These are phyloP conservation scores for Sceloporus undulatus DNA, from an alignment of 2,113 vertebrate species.

Conservation along the genomic window DNA sequence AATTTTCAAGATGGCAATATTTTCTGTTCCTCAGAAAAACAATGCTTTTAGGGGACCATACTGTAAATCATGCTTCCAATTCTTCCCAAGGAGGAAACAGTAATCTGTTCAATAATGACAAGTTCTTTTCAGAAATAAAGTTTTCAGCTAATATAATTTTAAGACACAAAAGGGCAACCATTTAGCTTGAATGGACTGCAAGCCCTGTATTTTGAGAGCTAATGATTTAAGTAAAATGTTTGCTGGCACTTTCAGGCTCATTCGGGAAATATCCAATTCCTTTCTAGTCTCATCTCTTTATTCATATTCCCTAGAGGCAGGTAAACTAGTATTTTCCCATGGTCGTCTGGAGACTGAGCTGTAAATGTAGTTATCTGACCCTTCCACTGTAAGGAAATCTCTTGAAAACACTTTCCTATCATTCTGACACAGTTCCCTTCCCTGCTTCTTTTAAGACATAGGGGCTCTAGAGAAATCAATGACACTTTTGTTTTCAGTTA, in stretches of 20 bases:
- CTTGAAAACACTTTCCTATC: constrained; percentile 15
- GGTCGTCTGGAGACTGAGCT: constrained; percentile 43
- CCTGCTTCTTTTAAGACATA: constrained; percentile 35
- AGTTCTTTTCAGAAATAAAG: constrained; percentile 38
- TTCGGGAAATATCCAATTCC: constrained; percentile 46
- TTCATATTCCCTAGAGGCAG: constrained; percentile 67
- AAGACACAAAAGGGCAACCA: constrained; percentile 49
- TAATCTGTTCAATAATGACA: constrained; percentile 22
- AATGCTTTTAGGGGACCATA: constrained; percentile 41
- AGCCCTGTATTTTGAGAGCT: constrained; percentile 43
- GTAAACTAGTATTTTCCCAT: constrained; percentile 46
- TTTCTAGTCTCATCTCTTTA: constrained; percentile 14
- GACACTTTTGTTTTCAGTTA: constrained; percentile 24
- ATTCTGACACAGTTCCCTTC: background rate
- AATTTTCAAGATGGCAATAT: constrained; percentile 38
- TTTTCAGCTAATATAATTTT: constrained; percentile 47
- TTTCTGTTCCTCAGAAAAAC: constrained; percentile 46
- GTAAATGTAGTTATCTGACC: constrained; percentile 52
- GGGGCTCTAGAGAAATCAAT: constrained; percentile 42
- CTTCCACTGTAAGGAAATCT: constrained; percentile 37
- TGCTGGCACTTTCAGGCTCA: constrained; percentile 17
- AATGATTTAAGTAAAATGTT: constrained; percentile 10
- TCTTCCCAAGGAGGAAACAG: background rate
- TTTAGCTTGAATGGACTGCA: background rate
- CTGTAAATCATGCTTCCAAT: background rate